Conservation (phyloP, 2,888 invertebrate genomes). For the Pogonocherus hispidulus region DNA sequence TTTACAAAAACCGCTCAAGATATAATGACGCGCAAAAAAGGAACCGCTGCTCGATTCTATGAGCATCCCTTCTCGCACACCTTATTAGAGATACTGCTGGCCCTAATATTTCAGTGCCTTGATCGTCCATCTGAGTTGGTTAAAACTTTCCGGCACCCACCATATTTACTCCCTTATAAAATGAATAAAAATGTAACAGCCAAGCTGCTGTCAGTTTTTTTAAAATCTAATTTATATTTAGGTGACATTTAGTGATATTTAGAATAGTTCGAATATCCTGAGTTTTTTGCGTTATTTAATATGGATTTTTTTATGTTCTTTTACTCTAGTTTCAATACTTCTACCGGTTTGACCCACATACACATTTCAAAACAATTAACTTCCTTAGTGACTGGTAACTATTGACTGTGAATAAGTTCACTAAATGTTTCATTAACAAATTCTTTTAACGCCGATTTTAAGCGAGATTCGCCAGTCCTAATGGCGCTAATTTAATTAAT, state of each 20-base stretch:
- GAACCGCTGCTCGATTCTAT: neutral
- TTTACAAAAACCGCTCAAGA: neutral
- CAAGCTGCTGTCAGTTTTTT: neutral
- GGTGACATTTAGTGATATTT: too few species aligned
- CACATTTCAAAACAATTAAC: too few species aligned
- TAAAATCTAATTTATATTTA: too few species aligned
- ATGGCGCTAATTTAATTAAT: constrained; percentile 18
- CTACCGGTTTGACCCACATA: too few species aligned
- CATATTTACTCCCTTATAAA: neutral
- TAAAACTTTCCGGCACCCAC: constrained; percentile 4
- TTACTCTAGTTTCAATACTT: too few species aligned
- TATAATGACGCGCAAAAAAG: neutral
- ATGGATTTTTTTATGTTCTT: too few species aligned
- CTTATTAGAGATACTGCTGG: constrained; percentile 9
- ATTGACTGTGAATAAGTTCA: neutral
- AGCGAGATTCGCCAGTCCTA: constrained; percentile 1
- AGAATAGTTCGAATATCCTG: too few species aligned
- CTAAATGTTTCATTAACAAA: neutral
- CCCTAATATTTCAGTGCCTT: constrained; percentile 11
- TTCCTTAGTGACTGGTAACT: too few species aligned
- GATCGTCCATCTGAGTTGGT: constrained; percentile 1
- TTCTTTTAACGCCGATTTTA: constrained; percentile 13
- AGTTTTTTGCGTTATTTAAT: too few species aligned
- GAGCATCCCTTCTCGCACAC: neutral
- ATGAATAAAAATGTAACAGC: neutral